Evolutionary conservation across 2,888 invertebrate species (phyloP).

Genomic region (Gryllus longicercus): DNA sequence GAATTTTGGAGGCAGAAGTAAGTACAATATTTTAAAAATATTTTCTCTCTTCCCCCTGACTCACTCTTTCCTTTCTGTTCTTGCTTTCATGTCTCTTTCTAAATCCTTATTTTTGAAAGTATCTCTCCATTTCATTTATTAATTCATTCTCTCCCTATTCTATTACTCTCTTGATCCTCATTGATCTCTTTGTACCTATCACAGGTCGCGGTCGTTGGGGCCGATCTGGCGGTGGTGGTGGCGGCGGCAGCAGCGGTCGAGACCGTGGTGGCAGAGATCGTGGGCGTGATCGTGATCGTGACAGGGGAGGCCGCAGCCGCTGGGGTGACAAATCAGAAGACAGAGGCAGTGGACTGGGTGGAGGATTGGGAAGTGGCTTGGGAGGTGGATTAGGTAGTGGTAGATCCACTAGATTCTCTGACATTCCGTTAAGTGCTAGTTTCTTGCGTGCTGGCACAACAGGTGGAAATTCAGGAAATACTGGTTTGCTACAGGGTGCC

Average conservation of each 20-base stretch:
- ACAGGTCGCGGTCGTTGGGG: conserved; percentile 40
- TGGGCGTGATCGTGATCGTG: conserved; percentile 41
- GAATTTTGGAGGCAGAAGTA: conserved; percentile 41
- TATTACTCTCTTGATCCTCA: not conserved
- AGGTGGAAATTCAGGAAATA: not conserved
- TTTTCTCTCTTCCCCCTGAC: not conserved
- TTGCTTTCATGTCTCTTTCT: not conserved
- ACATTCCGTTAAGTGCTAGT: conserved; percentile 3
- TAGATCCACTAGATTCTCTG: not conserved
- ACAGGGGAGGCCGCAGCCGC: conserved; percentile 41
- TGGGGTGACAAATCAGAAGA: conserved; percentile 28
- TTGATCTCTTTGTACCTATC: conserved; percentile 5
- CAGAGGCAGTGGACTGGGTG: conserved; percentile 17
- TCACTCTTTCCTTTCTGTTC: not conserved
- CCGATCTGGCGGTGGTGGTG: conserved; percentile 48
- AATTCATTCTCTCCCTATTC: not conserved
- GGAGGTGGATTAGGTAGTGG: not conserved
- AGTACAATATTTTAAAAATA: conserved; percentile 19
- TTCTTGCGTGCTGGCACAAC: conserved; percentile 2
- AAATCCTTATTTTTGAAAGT: not conserved
- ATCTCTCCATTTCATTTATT: not conserved
- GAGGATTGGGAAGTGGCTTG: not conserved
- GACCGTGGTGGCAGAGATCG: conserved; percentile 27
- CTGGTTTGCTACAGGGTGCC: not conserved
- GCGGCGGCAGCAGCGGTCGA: conserved; percentile 33